Percentiles rank a stretch among this genome's conserved stretches.
Conservation (phyloP, 2,113 vertebrate genomes). For the Oriolus oriolus region DNA sequence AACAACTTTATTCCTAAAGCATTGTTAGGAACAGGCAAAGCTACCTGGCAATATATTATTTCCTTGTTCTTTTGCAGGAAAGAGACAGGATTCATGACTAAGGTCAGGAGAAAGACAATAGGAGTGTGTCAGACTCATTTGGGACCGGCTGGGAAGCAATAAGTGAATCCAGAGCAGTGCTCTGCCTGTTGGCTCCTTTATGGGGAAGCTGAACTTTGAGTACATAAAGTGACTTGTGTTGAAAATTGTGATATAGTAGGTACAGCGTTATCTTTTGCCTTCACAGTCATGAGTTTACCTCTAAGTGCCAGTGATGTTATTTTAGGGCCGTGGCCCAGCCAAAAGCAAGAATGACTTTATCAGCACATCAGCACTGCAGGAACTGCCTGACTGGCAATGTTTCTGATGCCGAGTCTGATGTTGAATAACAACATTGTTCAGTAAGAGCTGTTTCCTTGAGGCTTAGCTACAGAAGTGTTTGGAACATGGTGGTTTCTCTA, state of each 20-base stretch:
- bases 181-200: background rate
- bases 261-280: background rate
- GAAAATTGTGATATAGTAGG: background rate
- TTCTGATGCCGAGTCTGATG: background rate
- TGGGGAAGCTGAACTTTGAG: background rate
- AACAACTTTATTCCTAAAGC: background rate
- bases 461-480: background rate
- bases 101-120: background rate
- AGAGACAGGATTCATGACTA: background rate
- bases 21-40: background rate
- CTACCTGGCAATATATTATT: background rate
- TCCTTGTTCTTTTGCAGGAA: background rate
- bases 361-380: background rate
- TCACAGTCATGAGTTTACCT: background rate
- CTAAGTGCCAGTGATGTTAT: background rate
- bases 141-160: background rate
- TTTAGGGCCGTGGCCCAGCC: background rate
- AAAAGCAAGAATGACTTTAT: background rate
- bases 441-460: background rate
- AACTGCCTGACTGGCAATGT: background rate
- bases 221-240: background rate
- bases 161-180: background rate
- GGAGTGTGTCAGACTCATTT: background rate
- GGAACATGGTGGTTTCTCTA: background rate
- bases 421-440: background rate